phyloP scores from a whole-genome alignment of 2,888 invertebrate genomes.

The Aelia acuminata region DNA sequence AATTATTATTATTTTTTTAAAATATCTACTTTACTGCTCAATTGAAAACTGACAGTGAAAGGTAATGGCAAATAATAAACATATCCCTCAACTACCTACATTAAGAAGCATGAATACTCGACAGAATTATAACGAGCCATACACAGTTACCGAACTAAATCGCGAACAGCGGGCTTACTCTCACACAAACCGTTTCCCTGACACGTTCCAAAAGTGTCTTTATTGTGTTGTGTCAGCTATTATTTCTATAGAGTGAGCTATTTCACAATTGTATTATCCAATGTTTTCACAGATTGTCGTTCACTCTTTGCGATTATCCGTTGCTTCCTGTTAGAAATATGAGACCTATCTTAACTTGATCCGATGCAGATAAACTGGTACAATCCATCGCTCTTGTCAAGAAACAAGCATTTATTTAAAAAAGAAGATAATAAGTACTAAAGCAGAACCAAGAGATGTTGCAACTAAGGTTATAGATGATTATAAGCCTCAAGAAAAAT shows the following conservation, averaged over 20 bases:
- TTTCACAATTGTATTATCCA: slow-evolving; percentile 43
- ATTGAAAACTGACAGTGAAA: neutral
- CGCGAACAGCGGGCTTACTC: neutral
- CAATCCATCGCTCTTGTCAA: neutral
- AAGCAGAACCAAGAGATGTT: too few relatives aligned
- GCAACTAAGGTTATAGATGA: too few relatives aligned
- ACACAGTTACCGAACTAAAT: neutral
- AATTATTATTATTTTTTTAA: too few relatives aligned
- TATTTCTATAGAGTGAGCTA: neutral
- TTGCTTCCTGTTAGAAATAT: neutral
- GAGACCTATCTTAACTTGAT: neutral
- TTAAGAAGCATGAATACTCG: neutral
- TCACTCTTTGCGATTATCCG: neutral
- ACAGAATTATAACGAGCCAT: neutral
- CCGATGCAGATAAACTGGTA: neutral
- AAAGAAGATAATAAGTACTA: neutral
- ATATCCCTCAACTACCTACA: neutral
- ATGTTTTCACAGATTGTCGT: neutral
- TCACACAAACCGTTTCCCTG: neutral
- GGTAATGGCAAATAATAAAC: neutral
- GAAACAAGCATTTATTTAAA: neutral
- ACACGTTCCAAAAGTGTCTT: neutral
- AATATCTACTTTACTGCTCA: too few relatives aligned
- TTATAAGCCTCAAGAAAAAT: too few relatives aligned
- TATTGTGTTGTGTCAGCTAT: slow-evolving; percentile 4